Base-by-base conservation (phyloP, 2,888 invertebrate species). In the Rambutsinella grinnellia region DNA sequence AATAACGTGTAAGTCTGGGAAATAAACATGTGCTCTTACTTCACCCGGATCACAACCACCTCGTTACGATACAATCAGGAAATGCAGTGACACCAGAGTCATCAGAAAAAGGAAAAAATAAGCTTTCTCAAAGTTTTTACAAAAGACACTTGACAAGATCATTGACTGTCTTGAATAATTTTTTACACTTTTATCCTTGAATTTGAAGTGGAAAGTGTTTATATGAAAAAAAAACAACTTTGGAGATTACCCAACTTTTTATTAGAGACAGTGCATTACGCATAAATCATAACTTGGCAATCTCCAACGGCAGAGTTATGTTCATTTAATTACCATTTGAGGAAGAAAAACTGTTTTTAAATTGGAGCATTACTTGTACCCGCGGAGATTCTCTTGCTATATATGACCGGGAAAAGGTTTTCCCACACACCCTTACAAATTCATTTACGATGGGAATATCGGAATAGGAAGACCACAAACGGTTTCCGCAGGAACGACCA, bases 31-130 rank as follows among this genome's bases (percentile, higher is more conserved):
- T 76, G 75, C 56, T 76, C 62, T 21, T 63, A 49, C 49, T 19
- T 76, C 57, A 51, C 46, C 49, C 26, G 36, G 36, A 36, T 13
- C 36, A 36, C 36, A 13, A 36, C 36, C 36, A 36, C 60, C 68
- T 69, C 68, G 68, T 69, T 69, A 69, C 49, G 68, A 36, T 69
- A 60, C 68, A 69, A 69, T 69, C 68, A 60, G 51, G 68, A 69
- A 26, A 69, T 69, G 68, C 36, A 53, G 58, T 60, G 68, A 58
- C 68, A 60, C 60, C 49, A 69, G 68, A 69, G 68, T 53, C 68
- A 69, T 56, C 56, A 56, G 23, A 53, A 56, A 24, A 21, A 26
- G 27, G n/a, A 24, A 17, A 36, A 36, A 36, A 36, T 36, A 36
- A 36, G 36, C 36, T 36, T 36, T 36, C 13, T 36, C 36, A 5